Conservation (phyloP, 2,888 invertebrate species). For the Drosophila nigricruria region DNA sequence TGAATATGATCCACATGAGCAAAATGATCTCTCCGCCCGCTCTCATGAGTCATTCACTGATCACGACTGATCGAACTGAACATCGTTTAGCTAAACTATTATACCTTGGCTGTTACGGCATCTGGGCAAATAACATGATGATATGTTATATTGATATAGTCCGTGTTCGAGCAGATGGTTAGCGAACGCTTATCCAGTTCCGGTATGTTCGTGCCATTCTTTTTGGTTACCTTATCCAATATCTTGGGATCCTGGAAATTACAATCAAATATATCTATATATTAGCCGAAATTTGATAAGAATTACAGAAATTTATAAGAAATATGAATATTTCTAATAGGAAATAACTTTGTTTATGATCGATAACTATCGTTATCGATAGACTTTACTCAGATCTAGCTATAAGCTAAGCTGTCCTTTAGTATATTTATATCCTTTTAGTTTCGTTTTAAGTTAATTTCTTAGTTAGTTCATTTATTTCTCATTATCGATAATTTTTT, state of each 20-base stretch:
- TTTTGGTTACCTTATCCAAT: constrained; percentile 90
- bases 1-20: constrained; percentile 36
- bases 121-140: constrained; percentile 98
- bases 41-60: neutral
- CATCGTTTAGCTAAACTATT: constrained; percentile 40
- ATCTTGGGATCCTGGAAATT: constrained; percentile 92
- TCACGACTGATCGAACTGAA: neutral
- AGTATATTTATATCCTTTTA: neutral
- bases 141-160: constrained; percentile 99
- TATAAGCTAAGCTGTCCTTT: neutral
- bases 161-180: constrained; percentile 98
- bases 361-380: neutral
- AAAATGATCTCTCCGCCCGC: constrained; percentile 9
- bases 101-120: constrained; percentile 96
- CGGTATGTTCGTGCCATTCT: constrained; percentile 89
- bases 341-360: neutral
- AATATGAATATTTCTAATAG: neutral
- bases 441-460: neutral
- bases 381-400: neutral
- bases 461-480: neutral
- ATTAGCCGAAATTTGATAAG: neutral
- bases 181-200: constrained; percentile 96
- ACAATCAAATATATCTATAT: neutral
- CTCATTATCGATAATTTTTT: neutral
- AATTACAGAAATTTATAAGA: neutral